Base-by-base conservation (phyloP, 1,140 invertebrate species). In the Magallana gigas region DNA sequence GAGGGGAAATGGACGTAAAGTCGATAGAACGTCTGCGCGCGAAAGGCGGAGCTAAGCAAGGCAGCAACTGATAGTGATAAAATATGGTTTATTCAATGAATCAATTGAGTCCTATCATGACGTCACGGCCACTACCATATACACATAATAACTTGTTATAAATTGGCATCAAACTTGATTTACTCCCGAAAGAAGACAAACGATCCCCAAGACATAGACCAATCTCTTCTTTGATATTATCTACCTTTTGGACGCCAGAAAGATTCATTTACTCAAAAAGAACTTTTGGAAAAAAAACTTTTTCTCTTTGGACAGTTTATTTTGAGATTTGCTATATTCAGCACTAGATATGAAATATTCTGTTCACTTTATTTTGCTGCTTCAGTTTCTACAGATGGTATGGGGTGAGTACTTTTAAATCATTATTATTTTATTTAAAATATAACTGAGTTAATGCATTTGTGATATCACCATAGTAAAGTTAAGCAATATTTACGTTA, bases 111-210 rank as follows among this genome's bases (percentile, higher is more conserved):
- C 68, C 23, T 76, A 76, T 76, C 64, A 76, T 76, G 68, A 76
- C 68, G 68, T 76, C 68, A 76, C 68, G 23, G 23, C 23, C 68
- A 29, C 68, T 76, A 76, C 68, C 68, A 76, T 76, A 76, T 76
- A 76, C 68, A 76, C 68, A 76, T 29, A 9, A 76, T 76, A 76
- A 76, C 68, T 23, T 23, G 68, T 76, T 76, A 76, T 76, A 76
- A 76, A 76, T 76, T 76, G 68, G 68, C 68, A 76, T 76, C 68
- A 76, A 76, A 76, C 68, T 76, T 76, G 68, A 76, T 76, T 76
- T 76, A 76, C 68, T 76, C 23, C 9, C 23, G 68, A 29, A 36
- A 76, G 68, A 76, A 76, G 68, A 76, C 68, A 76, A 76, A 29
- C 23, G 23, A 18, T 71, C 36, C 23, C 23, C 11, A 29, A 36